Evolutionary conservation across 2,113 vertebrate genomes (phyloP).

Genomic region (Scalopus aquaticus): DNA sequence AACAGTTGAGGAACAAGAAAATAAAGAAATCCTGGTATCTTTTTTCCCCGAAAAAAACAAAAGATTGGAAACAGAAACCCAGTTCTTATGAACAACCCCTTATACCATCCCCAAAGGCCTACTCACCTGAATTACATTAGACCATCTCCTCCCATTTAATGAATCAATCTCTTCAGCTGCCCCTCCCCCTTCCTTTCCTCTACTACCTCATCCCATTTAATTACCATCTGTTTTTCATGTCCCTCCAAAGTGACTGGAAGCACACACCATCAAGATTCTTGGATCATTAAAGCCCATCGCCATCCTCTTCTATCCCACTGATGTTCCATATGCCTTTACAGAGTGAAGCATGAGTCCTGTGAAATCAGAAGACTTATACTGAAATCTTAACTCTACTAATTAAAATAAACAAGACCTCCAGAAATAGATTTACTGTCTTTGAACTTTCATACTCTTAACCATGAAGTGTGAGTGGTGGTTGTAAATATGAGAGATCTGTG

Average conservation of each 20-base stretch:
- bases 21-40: not conserved
- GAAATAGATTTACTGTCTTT: not conserved
- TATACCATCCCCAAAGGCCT: not conserved
- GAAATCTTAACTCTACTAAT: not conserved
- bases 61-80: not conserved
- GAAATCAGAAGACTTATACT: not conserved
- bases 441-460: not conserved
- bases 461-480: not conserved
- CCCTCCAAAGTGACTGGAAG: not conserved
- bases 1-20: not conserved
- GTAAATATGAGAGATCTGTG: not conserved
- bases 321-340: not conserved
- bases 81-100: not conserved
- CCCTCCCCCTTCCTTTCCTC: too few species aligned
- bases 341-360: not conserved
- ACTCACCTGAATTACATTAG: not conserved
- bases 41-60: not conserved
- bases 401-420: not conserved
- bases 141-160: not conserved
- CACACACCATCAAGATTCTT: not conserved
- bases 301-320: not conserved
- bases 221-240: not conserved
- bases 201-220: not conserved
- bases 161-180: not conserved
- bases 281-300: not conserved